Evolutionary conservation across 2,113 vertebrate species (phyloP), one percentile per base, ranked within the genome.

Genomic region (Sprattus sprattus): DNA sequence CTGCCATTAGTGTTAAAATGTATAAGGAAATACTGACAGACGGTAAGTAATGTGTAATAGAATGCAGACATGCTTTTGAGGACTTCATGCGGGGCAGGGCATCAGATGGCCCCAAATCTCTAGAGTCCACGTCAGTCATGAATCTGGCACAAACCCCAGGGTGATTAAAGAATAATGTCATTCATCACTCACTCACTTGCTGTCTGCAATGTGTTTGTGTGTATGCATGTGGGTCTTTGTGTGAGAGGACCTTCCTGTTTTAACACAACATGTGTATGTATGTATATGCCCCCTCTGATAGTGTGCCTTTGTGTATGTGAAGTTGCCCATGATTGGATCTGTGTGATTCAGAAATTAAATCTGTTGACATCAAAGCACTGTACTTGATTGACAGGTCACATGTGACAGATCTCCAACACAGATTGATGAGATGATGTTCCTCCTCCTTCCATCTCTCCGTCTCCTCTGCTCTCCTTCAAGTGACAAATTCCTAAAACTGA

Each of bases 321-420:
- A 32, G n/a, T 71, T 32, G 44, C 60, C 60, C 60, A 25, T n/a
- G 4, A 78, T 44, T 15, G 25, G 71, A 22, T 18, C 54, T n/a
- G 18, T 60, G 6, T 60, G 71, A 78, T 39, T 75, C 28, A 28
- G 25, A 75, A 39, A 75, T 78, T 11, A 78, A 39, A 39, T 78
- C 10, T 44, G 28, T 16, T 39, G 71, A 10, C 28, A 78, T 78
- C 28, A 32, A 78, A 78, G 71, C 13, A 32, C 32, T 15, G 11
- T 39, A 13, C 25, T 39, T 32, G 71, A 78, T 78, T 39, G 71
- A 13, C 71, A 39, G 71, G 71, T 39, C 32, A 39, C 32, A 39
- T 15, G 32, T 10, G 64, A 93, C 89, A 92, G 93, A 92, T 92
- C 11, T 95, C 91, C 91, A 91, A 93, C 94, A 20, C 15, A 78